phyloP scores from a whole-genome alignment of 2,113 vertebrate genomes.

The Apodemus speciosus region DNA sequence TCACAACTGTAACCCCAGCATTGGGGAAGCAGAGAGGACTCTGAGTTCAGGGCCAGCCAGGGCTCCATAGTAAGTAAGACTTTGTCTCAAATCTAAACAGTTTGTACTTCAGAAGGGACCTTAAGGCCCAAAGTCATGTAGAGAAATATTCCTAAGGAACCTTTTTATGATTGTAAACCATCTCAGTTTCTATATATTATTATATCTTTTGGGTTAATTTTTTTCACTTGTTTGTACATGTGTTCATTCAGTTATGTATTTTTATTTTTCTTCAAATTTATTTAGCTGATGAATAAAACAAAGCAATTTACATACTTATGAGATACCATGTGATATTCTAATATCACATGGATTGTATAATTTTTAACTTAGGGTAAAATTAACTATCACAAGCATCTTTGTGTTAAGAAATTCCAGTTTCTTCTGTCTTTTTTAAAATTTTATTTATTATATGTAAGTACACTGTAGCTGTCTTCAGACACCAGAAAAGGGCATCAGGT shows the following conservation, averaged over 20 bases:
- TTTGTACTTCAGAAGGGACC: neutral
- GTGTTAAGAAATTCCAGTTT: neutral
- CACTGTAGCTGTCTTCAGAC: too few species aligned
- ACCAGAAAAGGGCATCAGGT: too few species aligned
- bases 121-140: neutral
- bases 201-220: neutral
- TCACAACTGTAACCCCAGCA: neutral
- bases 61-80: neutral
- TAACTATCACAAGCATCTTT: neutral
- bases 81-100: neutral
- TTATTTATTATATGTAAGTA: too few species aligned
- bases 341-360: neutral
- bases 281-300: neutral
- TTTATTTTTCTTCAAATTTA: neutral
- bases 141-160: neutral
- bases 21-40: neutral
- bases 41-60: neutral
- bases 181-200: neutral
- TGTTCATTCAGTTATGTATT: neutral
- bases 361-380: neutral
- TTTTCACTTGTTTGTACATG: neutral
- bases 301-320: neutral
- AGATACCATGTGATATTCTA: neutral
- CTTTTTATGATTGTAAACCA: neutral
- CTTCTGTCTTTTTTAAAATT: too few species aligned